A percentile compares a stretch with the other conserved stretches of the same genome.
phyloP scores from a whole-genome alignment of 2,113 vertebrate genomes.

The Syrmaticus mikado region DNA sequence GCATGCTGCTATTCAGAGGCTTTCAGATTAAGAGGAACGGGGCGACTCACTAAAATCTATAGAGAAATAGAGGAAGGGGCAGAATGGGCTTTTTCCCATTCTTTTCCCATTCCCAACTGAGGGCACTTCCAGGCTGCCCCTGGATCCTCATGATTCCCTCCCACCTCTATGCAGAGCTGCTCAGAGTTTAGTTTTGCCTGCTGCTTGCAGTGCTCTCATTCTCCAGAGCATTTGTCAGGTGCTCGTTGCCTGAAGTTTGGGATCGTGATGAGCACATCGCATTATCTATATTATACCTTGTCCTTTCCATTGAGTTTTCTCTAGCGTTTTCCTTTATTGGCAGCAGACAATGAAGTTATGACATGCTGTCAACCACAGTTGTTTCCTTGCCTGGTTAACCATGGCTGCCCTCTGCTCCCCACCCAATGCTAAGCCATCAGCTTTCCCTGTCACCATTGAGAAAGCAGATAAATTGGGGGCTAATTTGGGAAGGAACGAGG shows the following conservation, averaged over 20 bases:
- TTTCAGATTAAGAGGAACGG: background rate
- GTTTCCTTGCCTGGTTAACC: constrained; percentile 38
- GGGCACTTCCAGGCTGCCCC: background rate
- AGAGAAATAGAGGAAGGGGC: background rate
- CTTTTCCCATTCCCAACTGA: no score
- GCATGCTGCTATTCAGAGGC: background rate
- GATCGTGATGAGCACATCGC: constrained; percentile 32
- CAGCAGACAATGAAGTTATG: constrained; percentile 53
- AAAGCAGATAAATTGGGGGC: background rate
- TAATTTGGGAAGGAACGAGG: background rate
- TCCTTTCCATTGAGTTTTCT: constrained; percentile 45
- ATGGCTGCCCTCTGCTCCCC: background rate
- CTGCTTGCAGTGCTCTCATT: background rate
- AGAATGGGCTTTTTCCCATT: background rate
- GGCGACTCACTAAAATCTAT: background rate
- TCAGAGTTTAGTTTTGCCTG: background rate
- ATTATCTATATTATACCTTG: constrained; percentile 40
- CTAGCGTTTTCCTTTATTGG: constrained; percentile 62
- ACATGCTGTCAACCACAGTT: constrained; percentile 57
- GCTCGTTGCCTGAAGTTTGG: background rate
- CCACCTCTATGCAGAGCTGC: background rate
- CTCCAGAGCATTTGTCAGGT: constrained; percentile 45
- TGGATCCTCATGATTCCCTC: background rate
- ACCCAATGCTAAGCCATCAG: background rate
- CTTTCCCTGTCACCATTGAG: background rate